Percentiles rank a stretch among this genome's conserved stretches.
phyloP scores from a whole-genome alignment of 1,140 invertebrate species.

The Acromyrmex charruanus region DNA sequence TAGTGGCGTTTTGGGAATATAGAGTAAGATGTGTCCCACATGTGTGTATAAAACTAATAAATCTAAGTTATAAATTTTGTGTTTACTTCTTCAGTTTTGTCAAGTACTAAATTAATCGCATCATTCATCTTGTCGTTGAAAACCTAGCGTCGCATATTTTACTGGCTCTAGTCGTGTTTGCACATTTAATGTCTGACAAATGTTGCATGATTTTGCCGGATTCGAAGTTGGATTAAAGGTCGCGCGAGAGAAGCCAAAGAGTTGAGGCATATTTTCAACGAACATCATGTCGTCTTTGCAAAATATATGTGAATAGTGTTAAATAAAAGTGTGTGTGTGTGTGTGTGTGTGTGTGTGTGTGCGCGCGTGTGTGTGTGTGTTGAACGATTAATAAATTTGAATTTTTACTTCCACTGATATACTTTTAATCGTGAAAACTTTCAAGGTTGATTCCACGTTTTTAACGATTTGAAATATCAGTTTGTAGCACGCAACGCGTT shows the following conservation, averaged over 20 bases:
- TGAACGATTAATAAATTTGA: slow-evolving; percentile 19
- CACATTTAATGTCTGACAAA: slow-evolving; percentile 30
- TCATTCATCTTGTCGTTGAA: slow-evolving; percentile 13
- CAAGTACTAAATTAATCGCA: slow-evolving; percentile 11
- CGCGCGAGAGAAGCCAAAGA: neutral
- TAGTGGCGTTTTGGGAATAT: neutral
- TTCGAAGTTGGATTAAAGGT: slow-evolving; percentile 3
- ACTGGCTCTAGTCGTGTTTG: neutral
- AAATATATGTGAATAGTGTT: neutral
- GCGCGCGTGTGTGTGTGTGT: no score
- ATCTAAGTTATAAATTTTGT: neutral
- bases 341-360: no score
- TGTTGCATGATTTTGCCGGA: slow-evolving; percentile 3
- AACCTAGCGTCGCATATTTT: neutral
- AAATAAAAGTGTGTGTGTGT: neutral
- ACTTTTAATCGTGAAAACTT: neutral
- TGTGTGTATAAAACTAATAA: slow-evolving; percentile 1
- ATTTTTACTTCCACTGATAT: neutral
- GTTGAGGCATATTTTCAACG: slow-evolving; percentile 37
- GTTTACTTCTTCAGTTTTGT: slow-evolving; percentile 14
- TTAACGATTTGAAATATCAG: slow-evolving; percentile 7
- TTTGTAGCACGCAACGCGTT: slow-evolving; percentile 22
- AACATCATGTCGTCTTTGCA: neutral
- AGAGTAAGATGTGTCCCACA: neutral
- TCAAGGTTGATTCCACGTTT: slow-evolving; percentile 4